Evolutionary conservation across 2,113 vertebrate species (phyloP).

Genomic region (Hippoglossus stenolepis): DNA sequence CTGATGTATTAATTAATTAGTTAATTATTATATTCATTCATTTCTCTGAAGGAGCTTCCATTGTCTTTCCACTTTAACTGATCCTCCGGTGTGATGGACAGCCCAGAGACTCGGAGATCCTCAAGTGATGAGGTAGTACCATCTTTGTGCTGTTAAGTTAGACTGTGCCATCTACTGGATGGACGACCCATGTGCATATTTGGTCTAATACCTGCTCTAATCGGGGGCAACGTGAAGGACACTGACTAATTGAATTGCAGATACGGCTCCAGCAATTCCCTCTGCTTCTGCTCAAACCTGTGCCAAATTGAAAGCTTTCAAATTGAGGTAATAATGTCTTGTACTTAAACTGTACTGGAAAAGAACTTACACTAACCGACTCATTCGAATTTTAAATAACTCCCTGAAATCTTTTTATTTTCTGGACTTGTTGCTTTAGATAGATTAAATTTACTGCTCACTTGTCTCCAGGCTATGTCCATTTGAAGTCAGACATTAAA

Average conservation of each 20-base stretch:
- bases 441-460: not conserved
- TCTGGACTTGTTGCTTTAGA: not conserved
- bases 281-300: not conserved
- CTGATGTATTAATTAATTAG: not conserved
- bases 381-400: conserved; percentile 2
- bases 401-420: not conserved
- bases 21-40: not conserved
- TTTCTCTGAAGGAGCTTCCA: not conserved
- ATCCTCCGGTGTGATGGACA: not conserved
- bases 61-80: not conserved
- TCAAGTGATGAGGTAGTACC: not conserved
- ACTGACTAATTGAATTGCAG: not conserved
- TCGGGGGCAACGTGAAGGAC: not conserved
- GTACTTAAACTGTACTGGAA: not conserved
- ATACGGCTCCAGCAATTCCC: not conserved
- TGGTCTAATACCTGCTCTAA: not conserved
- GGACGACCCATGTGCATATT: conserved; percentile 8
- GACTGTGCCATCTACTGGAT: conserved; percentile 72
- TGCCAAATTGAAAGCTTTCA: not conserved
- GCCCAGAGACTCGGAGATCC: not conserved
- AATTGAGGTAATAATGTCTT: not conserved
- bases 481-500: conserved; percentile 18
- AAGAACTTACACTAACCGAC: not conserved
- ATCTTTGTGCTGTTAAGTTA: conserved; percentile 26
- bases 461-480: not conserved